Percentiles rank a stretch among this genome's conserved stretches.
Conservation (phyloP, 2,797 vertebrate species). For the Acanthis flammea region DNA sequence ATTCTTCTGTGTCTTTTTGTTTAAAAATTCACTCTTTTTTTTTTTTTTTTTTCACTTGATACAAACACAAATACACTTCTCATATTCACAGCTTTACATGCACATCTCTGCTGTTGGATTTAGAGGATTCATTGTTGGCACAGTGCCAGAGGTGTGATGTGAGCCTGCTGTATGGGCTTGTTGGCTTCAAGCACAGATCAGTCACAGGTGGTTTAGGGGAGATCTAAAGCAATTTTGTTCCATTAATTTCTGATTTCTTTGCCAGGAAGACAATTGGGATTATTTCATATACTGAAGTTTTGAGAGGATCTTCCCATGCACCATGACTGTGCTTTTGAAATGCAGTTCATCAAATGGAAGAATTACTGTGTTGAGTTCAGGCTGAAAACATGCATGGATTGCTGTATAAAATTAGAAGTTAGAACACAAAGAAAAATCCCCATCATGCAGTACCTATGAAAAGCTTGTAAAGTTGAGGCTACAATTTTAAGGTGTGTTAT, state of each 20-base stretch:
- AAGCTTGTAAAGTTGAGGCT: neutral
- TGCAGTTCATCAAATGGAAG: neutral
- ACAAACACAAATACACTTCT: neutral
- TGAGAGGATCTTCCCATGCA: neutral
- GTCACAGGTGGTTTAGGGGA: neutral
- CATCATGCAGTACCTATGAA: rapidly evolving
- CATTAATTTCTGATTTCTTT: neutral
- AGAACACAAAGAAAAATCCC: neutral
- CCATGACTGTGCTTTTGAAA: neutral
- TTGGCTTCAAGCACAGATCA: neutral
- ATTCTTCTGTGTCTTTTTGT: neutral
- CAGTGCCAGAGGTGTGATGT: neutral
- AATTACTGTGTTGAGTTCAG: neutral
- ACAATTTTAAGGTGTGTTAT: neutral
- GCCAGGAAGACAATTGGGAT: neutral
- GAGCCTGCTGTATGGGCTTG: neutral
- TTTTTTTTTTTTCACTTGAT: too few species aligned
- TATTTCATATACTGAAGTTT: neutral
- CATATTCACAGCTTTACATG: neutral
- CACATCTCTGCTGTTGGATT: neutral
- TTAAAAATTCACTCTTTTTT: neutral
- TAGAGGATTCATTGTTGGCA: neutral
- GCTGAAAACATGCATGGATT: neutral
- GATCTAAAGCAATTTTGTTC: neutral
- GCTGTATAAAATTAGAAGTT: neutral